These are phyloP conservation scores for Orchestes rusci DNA, from an alignment of 2,888 invertebrate species.

Conservation along the genomic window DNA sequence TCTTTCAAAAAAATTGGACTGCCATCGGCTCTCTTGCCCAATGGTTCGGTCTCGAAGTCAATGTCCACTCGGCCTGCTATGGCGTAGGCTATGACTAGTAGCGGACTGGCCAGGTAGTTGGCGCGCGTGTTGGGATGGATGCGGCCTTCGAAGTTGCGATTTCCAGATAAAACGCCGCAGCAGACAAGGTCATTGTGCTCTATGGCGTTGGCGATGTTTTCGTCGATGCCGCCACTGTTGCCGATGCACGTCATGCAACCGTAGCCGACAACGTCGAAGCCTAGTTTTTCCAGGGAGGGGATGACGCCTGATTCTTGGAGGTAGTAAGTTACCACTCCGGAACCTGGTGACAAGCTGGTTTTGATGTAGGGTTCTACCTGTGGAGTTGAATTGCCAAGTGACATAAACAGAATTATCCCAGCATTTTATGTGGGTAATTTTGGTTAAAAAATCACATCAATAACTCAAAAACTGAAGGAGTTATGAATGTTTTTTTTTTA, in stretches of 20 bases:
- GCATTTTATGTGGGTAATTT: too few species aligned
- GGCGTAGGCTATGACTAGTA: constrained; percentile 95
- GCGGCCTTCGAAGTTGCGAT: constrained; percentile 96
- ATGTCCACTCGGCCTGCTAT: constrained; percentile 92
- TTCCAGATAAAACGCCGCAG: constrained; percentile 93
- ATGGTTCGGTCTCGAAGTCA: constrained; percentile 85
- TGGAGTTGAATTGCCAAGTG: too few species aligned
- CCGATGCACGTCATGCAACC: constrained; percentile 99
- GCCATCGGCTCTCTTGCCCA: constrained; percentile 60
- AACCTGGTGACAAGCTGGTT: constrained; percentile 88
- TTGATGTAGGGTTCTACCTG: constrained; percentile 78
- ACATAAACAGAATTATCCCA: too few species aligned
- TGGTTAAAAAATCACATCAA: too few species aligned
- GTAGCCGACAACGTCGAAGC: constrained; percentile 95
- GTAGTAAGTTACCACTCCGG: constrained; percentile 43
- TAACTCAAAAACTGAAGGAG: too few species aligned
- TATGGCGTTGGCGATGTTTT: constrained; percentile 84
- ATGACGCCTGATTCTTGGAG: constrained; percentile 82
- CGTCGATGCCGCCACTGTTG: constrained; percentile 87
- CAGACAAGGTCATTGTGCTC: constrained; percentile 92
- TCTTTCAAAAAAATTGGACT: constrained; percentile 77
- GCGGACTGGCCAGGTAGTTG: constrained; percentile 96
- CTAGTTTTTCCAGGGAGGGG: constrained; percentile 75
- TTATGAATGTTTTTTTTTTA: too few species aligned
- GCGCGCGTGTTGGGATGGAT: constrained; percentile 96